Conservation (phyloP, 2,797 vertebrate genomes). For the Phoeniculus purpureus region DNA sequence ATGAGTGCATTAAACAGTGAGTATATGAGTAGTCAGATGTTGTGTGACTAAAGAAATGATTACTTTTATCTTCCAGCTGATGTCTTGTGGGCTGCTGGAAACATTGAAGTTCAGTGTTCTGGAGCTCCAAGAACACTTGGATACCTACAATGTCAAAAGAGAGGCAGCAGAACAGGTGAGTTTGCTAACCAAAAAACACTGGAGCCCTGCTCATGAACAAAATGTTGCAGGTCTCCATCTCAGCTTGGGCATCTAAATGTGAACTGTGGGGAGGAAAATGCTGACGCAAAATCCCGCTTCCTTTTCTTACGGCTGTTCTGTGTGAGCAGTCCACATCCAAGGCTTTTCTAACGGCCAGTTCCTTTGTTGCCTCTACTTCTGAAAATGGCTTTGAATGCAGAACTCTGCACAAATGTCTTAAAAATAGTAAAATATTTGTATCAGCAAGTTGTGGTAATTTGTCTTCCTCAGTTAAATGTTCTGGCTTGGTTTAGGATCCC, state of each 20-base stretch:
- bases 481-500: neutral
- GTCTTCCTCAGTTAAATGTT: neutral
- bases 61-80: slow-evolving; percentile 82
- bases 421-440: neutral
- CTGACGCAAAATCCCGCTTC: neutral
- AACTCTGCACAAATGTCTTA: neutral
- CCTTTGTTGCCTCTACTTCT: neutral
- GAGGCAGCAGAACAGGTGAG: slow-evolving; percentile 94
- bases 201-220: neutral
- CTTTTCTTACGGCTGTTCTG: neutral
- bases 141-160: slow-evolving; percentile 93
- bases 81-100: slow-evolving; percentile 95
- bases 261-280: neutral
- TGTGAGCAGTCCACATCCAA: neutral
- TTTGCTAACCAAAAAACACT: slow-evolving; percentile 6
- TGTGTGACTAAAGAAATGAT: neutral
- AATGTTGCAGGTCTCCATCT: neutral
- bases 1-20: neutral
- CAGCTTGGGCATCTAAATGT: neutral
- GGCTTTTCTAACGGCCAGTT: neutral
- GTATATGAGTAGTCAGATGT: neutral
- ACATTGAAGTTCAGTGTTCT: slow-evolving; percentile 97
- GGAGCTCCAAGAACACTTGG: slow-evolving; percentile 97
- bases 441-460: neutral
- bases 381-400: neutral